A percentile compares a stretch with the other conserved stretches of the same genome.
These are phyloP conservation scores for Blastobasis lacticolella DNA, from an alignment of 2,888 invertebrate genomes.

Conservation along the genomic window DNA sequence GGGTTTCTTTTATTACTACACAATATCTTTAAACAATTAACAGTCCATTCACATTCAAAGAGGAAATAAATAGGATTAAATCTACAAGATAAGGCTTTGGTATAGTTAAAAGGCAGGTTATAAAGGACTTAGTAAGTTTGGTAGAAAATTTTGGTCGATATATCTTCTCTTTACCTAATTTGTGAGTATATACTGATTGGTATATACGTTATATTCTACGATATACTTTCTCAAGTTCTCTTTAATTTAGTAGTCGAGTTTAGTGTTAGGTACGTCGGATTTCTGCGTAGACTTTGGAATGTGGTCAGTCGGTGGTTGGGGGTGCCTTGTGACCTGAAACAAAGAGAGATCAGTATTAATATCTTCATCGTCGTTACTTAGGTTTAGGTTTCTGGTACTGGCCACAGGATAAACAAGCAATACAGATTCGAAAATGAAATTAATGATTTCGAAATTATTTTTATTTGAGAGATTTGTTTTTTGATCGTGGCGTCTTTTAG, in stretches of 20 bases:
- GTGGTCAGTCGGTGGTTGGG: slow-evolving; percentile 18
- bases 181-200: no score
- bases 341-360: slow-evolving; percentile 5
- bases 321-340: slow-evolving; percentile 18
- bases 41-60: background rate
- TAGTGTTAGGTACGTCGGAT: slow-evolving; percentile 13
- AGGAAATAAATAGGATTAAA: background rate
- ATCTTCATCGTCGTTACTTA: no score
- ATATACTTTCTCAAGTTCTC: slow-evolving; percentile 4
- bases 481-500: no score
- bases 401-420: no score
- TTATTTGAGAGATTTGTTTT: no score
- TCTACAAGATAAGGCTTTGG: slow-evolving; percentile 34
- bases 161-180: slow-evolving; percentile 12
- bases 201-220: background rate
- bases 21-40: no score
- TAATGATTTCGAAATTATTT: no score
- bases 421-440: no score
- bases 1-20: slow-evolving; percentile 11
- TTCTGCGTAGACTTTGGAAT: slow-evolving; percentile 13
- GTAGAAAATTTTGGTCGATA: slow-evolving; percentile 45
- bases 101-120: slow-evolving; percentile 36
- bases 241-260: slow-evolving; percentile 10
- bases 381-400: no score
- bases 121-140: slow-evolving; percentile 24